Evolutionary conservation across 2,113 vertebrate species (phyloP).

Genomic region (Trematomus loennbergii): DNA sequence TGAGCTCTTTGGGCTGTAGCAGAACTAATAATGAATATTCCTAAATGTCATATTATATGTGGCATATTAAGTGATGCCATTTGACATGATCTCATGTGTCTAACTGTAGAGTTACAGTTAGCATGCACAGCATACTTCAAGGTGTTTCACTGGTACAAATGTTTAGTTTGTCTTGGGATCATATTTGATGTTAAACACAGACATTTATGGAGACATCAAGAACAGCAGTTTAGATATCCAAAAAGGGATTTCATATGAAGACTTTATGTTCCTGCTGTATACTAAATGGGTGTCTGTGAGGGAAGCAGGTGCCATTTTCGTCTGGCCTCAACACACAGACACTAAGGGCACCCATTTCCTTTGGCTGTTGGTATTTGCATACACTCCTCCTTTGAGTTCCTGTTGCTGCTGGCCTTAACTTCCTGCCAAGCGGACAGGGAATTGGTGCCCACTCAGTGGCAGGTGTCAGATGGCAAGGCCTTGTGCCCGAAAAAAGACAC

Average conservation of each 20-base stretch:
- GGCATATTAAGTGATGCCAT: slow-evolving; percentile 36
- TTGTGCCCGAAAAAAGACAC: slow-evolving; percentile 78
- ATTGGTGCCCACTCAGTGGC: slow-evolving; percentile 80
- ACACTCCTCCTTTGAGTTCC: slow-evolving; percentile 79
- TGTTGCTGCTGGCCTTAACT: slow-evolving; percentile 73
- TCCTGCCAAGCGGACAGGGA: slow-evolving; percentile 82
- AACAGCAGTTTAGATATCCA: slow-evolving; percentile 50
- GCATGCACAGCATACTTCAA: not conserved
- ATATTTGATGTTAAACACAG: slow-evolving; percentile 13
- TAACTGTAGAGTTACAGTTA: not conserved
- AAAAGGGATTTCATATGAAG: slow-evolving; percentile 65
- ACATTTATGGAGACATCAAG: slow-evolving; percentile 20
- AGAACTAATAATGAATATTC: slow-evolving; percentile 61
- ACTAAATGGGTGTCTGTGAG: slow-evolving; percentile 77
- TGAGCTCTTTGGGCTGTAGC: slow-evolving; percentile 39
- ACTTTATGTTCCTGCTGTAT: slow-evolving; percentile 53
- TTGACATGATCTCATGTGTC: slow-evolving; percentile 12
- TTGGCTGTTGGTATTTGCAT: slow-evolving; percentile 76
- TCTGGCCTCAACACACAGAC: slow-evolving; percentile 71
- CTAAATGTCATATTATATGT: slow-evolving; percentile 44
- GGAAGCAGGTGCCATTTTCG: slow-evolving; percentile 82
- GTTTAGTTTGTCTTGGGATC: not conserved
- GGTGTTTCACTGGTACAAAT: not conserved
- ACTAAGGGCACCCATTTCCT: slow-evolving; percentile 76
- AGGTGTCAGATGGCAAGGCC: slow-evolving; percentile 84